Conservation (phyloP, 2,797 vertebrate species). For the Gouania willdenowi region DNA sequence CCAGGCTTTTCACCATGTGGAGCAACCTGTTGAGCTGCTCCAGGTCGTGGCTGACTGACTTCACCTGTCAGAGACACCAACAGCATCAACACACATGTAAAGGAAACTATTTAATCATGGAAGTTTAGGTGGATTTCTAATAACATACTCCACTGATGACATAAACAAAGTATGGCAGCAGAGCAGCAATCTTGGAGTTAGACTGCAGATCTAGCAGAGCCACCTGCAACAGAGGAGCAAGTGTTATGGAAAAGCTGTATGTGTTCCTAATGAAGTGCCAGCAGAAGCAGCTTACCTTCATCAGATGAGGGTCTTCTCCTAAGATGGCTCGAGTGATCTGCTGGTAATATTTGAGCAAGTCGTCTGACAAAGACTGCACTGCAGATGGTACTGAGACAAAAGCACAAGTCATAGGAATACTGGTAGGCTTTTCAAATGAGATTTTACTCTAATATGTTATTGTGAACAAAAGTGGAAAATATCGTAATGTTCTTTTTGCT, state of each 20-base stretch:
- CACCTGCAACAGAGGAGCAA: slow-evolving; percentile 78
- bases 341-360: slow-evolving; percentile 92
- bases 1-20: slow-evolving; percentile 88
- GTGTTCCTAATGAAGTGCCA: no score
- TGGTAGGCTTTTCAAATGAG: no score
- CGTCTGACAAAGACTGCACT: slow-evolving; percentile 85
- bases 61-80: slow-evolving; percentile 73
- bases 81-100: not conserved
- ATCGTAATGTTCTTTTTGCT: no score
- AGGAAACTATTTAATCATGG: no score
- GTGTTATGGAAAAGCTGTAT: not conserved
- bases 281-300: slow-evolving; percentile 77
- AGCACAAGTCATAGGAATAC: not conserved
- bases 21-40: slow-evolving; percentile 88
- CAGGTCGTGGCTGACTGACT: slow-evolving; percentile 91
- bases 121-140: no score
- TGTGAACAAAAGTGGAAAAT: no score
- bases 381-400: slow-evolving; percentile 81
- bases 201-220: slow-evolving; percentile 90
- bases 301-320: slow-evolving; percentile 89
- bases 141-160: slow-evolving; percentile 89
- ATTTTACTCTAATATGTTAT: no score
- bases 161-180: slow-evolving; percentile 94
- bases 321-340: slow-evolving; percentile 88
- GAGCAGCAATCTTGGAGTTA: slow-evolving; percentile 90